phyloP scores from a whole-genome alignment of 1,140 invertebrate genomes.

The Augochlora pura region DNA sequence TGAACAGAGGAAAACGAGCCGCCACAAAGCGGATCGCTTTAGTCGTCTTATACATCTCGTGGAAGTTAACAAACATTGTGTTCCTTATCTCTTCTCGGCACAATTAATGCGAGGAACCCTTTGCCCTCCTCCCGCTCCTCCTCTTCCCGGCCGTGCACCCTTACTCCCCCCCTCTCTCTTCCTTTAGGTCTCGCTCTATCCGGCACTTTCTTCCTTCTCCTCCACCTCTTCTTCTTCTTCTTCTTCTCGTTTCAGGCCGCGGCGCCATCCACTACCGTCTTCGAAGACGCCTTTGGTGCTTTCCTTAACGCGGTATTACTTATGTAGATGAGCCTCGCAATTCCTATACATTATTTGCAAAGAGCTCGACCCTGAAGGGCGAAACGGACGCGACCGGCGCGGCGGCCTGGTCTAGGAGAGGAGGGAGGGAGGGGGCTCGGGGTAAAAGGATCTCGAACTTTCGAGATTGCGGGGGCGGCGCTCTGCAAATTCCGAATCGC shows the following conservation, averaged over 20 bases:
- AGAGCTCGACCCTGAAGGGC: constrained; percentile 61
- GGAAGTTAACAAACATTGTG: constrained; percentile 76
- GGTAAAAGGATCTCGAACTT: constrained; percentile 76
- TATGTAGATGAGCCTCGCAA: constrained; percentile 79
- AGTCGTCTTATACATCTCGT: constrained; percentile 68
- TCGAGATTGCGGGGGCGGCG: constrained; percentile 68
- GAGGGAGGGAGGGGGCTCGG: background rate
- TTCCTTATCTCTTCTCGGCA: constrained; percentile 74
- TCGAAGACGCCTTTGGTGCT: constrained; percentile 72
- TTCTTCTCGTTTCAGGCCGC: constrained; percentile 43
- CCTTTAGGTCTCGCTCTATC: constrained; percentile 50
- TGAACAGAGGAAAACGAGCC: constrained; percentile 61
- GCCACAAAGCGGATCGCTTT: constrained; percentile 68
- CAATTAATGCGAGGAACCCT: constrained; percentile 77
- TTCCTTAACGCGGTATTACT: constrained; percentile 79
- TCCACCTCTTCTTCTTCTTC: constrained; percentile 41
- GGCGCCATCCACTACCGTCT: constrained; percentile 62
- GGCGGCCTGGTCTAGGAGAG: constrained; percentile 24
- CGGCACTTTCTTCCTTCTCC: constrained; percentile 51
- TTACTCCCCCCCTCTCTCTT: constrained; percentile 55
- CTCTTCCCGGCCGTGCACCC: constrained; percentile 16
- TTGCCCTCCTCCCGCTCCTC: constrained; percentile 61
- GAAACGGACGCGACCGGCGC: constrained; percentile 51
- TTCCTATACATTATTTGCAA: constrained; percentile 79
- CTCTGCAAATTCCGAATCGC: constrained; percentile 65